Conservation (phyloP, 2,797 vertebrate species). For the Chrosomus eos region DNA sequence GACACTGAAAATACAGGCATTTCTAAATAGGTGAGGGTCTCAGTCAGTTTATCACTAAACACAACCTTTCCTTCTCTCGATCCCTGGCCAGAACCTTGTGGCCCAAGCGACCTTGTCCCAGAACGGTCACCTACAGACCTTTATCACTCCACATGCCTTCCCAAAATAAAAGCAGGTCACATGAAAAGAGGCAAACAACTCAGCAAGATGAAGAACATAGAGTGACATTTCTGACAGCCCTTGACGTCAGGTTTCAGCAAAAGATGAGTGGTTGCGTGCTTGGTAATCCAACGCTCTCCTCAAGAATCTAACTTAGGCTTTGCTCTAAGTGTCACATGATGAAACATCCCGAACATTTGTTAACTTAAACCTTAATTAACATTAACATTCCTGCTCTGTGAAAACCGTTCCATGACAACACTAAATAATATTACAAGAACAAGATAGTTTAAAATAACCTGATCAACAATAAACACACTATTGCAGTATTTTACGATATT, state of each 20-base stretch:
- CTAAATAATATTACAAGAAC: neutral
- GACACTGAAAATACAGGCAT: neutral
- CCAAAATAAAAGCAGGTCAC: constrained; percentile 66
- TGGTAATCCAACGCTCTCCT: neutral
- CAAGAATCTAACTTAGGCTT: constrained; percentile 17
- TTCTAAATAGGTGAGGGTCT: neutral
- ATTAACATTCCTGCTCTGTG: neutral
- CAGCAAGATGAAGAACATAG: neutral
- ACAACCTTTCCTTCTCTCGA: constrained; percentile 6
- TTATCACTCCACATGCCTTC: constrained; percentile 35
- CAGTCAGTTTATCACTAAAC: neutral
- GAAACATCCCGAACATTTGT: neutral
- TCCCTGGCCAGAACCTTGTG: constrained; percentile 7
- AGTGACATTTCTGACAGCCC: neutral
- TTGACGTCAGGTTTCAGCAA: constrained; percentile 32
- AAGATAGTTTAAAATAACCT: neutral
- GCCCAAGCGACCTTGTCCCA: constrained; percentile 57
- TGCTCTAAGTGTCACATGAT: constrained; percentile 44
- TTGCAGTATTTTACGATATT: neutral
- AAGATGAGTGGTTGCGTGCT: neutral
- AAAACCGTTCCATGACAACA: neutral
- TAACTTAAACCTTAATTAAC: neutral
- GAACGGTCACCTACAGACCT: constrained; percentile 58
- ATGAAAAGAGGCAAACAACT: constrained; percentile 54
- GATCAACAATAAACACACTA: neutral